Base-by-base conservation (phyloP, 2,888 invertebrate species). In the Lochmaea crataegi region DNA sequence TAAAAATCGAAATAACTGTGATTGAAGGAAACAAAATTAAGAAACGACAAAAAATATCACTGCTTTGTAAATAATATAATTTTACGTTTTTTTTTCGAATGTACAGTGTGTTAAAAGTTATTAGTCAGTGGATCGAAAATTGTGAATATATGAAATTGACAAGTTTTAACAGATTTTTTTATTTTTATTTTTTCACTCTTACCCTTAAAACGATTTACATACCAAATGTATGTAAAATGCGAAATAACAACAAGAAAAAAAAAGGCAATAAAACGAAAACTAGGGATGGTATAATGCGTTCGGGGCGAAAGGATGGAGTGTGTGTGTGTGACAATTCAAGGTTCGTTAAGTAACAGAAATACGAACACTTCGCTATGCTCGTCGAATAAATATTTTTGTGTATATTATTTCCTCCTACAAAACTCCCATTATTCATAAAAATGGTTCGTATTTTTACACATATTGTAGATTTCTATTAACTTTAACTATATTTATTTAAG, bases 131-230 rank as follows among this genome's bases (percentile, higher is more conserved):
- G 86, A 86, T 84, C 84, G 85, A 86, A 85, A 83, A 71, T 76
- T 86, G 86, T 86, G 86, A 86, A 86, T 86, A 86, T 87, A 86
- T 85, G 84, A 86, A 84, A 85, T 85, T 86, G 85, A 82, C 80
- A 85, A 86, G 86, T 86, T 87, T 81, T 65, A 74, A 14, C 6
- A 65, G 65, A 51, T 57, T 74, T 76, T 76, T 70, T 51, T 53
- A 22, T 63, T 53, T 41, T 38, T n/a, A n/a, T n/a, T 9, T n/a
- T 32, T 38, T n/a, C 60, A 9, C 32, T 6, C 7, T 38, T 3
- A 60, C 7, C 38, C 26, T 22, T 22, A 22, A 22, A 22, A 22
- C 22, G 22, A 57, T 57, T 14, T 56, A 22, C 42, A 45, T 45
- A 45, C 42, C n/a, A n/a, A n/a, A 45, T 45, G 12, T 56, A 10